Evolutionary conservation across 2,797 vertebrate species (phyloP).

Genomic region (Rhynchotus rufescens): DNA sequence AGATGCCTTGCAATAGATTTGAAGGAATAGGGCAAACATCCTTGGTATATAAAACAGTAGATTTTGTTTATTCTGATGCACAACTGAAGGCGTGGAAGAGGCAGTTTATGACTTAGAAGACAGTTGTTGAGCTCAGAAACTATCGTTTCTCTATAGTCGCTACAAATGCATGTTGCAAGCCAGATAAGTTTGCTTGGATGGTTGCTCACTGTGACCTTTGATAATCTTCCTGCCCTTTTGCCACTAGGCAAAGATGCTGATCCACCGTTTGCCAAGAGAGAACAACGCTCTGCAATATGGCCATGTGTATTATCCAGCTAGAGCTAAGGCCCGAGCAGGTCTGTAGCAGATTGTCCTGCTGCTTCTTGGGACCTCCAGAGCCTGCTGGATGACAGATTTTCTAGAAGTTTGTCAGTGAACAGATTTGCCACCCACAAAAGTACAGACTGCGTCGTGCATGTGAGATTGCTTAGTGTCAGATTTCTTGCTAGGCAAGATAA

Average conservation of each 20-base stretch:
- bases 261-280: slow-evolving; percentile 36
- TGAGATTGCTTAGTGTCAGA: neutral
- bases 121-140: neutral
- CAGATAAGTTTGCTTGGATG: neutral
- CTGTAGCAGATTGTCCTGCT: slow-evolving; percentile 66
- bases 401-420: slow-evolving; percentile 61
- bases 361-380: slow-evolving; percentile 40
- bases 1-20: neutral
- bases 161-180: too few species aligned
- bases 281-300: neutral
- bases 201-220: neutral
- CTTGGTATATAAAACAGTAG: neutral
- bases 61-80: neutral
- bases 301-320: neutral
- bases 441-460: slow-evolving; percentile 22
- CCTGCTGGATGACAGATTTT: slow-evolving; percentile 60
- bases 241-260: neutral
- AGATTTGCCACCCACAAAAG: slow-evolving; percentile 58
- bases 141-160: neutral
- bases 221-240: slow-evolving; percentile 14
- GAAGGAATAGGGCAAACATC: neutral
- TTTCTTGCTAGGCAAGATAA: neutral
- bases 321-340: slow-evolving; percentile 16
- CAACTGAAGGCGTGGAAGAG: neutral
- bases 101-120: neutral